Percentiles rank a stretch among this genome's conserved stretches.
phyloP scores from a whole-genome alignment of 2,797 vertebrate genomes.

The Yasuhikotakia modesta region DNA sequence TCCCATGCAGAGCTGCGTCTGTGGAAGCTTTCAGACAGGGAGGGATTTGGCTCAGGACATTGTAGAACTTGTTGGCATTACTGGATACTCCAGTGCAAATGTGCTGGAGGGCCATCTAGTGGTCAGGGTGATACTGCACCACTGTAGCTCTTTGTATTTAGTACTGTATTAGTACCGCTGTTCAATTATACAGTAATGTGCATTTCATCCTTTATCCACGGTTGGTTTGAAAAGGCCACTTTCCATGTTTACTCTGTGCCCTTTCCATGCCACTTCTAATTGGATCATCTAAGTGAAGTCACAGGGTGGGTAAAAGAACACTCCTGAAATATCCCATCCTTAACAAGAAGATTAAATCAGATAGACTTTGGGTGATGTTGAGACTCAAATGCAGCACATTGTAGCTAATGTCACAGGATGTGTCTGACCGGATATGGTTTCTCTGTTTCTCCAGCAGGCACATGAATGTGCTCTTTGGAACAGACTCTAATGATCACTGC shows the following conservation, averaged over 20 bases:
- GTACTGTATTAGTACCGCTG: background rate
- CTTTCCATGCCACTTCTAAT: slow-evolving; percentile 42
- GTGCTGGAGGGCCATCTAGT: slow-evolving; percentile 33
- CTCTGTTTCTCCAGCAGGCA: slow-evolving; percentile 32
- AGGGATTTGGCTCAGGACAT: slow-evolving; percentile 33
- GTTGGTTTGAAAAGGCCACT: background rate
- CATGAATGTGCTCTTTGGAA: slow-evolving; percentile 37
- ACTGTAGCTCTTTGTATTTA: background rate
- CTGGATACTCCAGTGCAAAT: slow-evolving; percentile 1
- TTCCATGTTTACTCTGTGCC: background rate
- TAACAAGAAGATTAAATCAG: slow-evolving; percentile 61
- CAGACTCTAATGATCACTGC: slow-evolving; percentile 42
- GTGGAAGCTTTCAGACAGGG: slow-evolving; percentile 33
- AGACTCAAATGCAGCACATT: slow-evolving; percentile 6
- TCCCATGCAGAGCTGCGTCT: slow-evolving; percentile 42
- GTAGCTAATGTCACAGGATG: background rate
- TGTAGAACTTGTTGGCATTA: background rate
- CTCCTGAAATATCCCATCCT: slow-evolving; percentile 55
- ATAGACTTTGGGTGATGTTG: slow-evolving; percentile 8
- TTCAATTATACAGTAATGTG: background rate
- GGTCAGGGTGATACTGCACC: background rate
- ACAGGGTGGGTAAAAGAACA: slow-evolving; percentile 55
- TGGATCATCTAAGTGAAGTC: slow-evolving; percentile 63
- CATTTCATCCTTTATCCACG: background rate
- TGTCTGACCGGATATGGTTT: slow-evolving; percentile 11